Percentiles rank a stretch among this genome's conserved stretches.
These are phyloP conservation scores for Cyclophora albipunctata DNA, from an alignment of 2,888 invertebrate genomes.

Conservation along the genomic window DNA sequence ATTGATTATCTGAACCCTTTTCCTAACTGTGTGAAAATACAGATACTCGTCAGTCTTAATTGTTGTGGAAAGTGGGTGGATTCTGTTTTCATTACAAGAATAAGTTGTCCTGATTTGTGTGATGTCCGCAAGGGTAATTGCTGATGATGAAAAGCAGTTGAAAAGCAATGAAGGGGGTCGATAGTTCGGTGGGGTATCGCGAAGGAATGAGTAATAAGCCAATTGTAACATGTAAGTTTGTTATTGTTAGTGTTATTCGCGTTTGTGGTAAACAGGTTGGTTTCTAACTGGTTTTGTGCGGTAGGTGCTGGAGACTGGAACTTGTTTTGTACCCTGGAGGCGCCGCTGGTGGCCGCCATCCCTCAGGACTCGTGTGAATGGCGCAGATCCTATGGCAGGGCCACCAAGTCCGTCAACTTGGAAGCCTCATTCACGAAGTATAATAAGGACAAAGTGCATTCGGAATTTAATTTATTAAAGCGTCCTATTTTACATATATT, in stretches of 20 bases:
- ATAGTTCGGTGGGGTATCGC: conserved; percentile 60
- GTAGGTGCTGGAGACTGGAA: conserved; percentile 89
- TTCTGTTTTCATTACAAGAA: conserved; percentile 34
- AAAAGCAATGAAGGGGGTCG: conserved; percentile 77
- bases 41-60: not conserved
- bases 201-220: conserved; percentile 81
- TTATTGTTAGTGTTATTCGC: conserved; percentile 17
- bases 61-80: conserved; percentile 59
- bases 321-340: conserved; percentile 88
- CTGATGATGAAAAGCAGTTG: conserved; percentile 54
- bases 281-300: no score
- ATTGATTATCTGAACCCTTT: no score
- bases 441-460: conserved; percentile 82
- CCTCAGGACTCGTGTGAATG: conserved; percentile 94
- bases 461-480: conserved; percentile 86
- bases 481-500: conserved; percentile 95
- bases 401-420: conserved; percentile 87
- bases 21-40: no score
- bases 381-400: conserved; percentile 91
- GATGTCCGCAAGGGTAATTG: conserved; percentile 54
- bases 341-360: conserved; percentile 84
- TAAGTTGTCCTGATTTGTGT: conserved; percentile 45
- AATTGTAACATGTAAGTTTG: conserved; percentile 81
- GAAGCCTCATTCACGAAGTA: conserved; percentile 89
- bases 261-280: no score